Percentiles rank a stretch among this genome's conserved stretches.
Conservation (phyloP, 2,113 vertebrate species). For the Aleadryas rufinucha region DNA sequence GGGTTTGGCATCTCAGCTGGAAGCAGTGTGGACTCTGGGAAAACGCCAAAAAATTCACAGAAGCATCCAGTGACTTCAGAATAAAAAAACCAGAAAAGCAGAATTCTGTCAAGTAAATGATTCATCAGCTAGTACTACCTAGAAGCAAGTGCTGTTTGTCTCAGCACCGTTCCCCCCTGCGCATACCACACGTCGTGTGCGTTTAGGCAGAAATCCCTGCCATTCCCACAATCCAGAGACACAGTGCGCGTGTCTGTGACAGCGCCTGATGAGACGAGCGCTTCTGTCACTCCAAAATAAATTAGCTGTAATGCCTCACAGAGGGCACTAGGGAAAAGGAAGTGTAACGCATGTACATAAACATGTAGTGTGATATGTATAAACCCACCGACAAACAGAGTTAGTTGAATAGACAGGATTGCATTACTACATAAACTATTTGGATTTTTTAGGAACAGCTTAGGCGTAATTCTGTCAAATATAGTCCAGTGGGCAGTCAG, state of each 20-base stretch:
- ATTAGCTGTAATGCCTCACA: neutral
- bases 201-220: neutral
- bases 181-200: neutral
- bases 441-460: neutral
- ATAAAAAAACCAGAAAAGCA: neutral
- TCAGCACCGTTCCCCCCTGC: neutral
- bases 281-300: neutral
- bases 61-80: slow-evolving; percentile 13
- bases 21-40: slow-evolving; percentile 63
- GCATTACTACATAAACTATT: neutral
- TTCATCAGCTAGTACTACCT: slow-evolving; percentile 40
- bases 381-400: neutral
- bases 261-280: neutral
- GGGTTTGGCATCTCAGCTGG: slow-evolving; percentile 62
- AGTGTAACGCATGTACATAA: neutral
- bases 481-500: neutral
- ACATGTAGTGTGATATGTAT: neutral
- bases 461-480: neutral
- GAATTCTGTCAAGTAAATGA: slow-evolving; percentile 38
- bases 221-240: neutral
- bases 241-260: neutral
- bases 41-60: slow-evolving; percentile 52
- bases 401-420: neutral
- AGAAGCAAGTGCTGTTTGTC: slow-evolving; percentile 16
- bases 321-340: neutral